phyloP scores from a whole-genome alignment of 2,888 invertebrate species.

The Macaria liturata region DNA sequence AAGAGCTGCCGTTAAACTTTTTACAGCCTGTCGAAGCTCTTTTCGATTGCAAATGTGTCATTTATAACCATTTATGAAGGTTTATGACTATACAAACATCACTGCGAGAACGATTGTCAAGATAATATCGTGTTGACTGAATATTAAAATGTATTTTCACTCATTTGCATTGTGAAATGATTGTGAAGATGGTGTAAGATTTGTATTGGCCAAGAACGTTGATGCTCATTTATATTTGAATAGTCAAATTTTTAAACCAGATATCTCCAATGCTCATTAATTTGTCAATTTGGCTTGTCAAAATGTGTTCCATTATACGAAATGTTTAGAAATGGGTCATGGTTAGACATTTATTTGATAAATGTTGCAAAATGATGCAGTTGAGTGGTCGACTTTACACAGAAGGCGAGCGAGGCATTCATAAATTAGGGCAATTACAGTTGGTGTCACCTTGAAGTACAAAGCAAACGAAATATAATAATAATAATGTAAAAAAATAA shows the following conservation, averaged over 20 bases:
- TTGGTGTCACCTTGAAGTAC: slow-evolving; percentile 59
- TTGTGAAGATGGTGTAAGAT: slow-evolving; percentile 20
- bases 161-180: slow-evolving; percentile 24
- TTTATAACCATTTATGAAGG: slow-evolving; percentile 59
- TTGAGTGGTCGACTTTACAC: slow-evolving; percentile 47
- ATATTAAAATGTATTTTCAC: slow-evolving; percentile 36
- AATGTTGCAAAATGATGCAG: slow-evolving; percentile 41
- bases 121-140: slow-evolving; percentile 34
- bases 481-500: not conserved
- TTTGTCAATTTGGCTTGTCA: slow-evolving; percentile 14
- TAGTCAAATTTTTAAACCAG: slow-evolving; percentile 1
- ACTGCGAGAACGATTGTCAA: slow-evolving; percentile 45
- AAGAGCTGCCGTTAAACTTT: slow-evolving; percentile 50
- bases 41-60: slow-evolving; percentile 59
- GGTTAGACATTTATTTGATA: slow-evolving; percentile 30
- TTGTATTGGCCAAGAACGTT: slow-evolving; percentile 13
- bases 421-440: slow-evolving; percentile 65
- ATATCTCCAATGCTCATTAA: slow-evolving; percentile 10
- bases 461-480: slow-evolving; percentile 12
- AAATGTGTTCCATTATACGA: slow-evolving; percentile 14
- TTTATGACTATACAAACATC: slow-evolving; percentile 40
- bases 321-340: slow-evolving; percentile 9
- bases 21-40: slow-evolving; percentile 52
- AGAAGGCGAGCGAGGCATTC: slow-evolving; percentile 54
- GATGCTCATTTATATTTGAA: slow-evolving; percentile 16